Evolutionary conservation across 2,113 vertebrate species (phyloP), one percentile per base, ranked within the genome.

Genomic region (Platichthys flesus): DNA sequence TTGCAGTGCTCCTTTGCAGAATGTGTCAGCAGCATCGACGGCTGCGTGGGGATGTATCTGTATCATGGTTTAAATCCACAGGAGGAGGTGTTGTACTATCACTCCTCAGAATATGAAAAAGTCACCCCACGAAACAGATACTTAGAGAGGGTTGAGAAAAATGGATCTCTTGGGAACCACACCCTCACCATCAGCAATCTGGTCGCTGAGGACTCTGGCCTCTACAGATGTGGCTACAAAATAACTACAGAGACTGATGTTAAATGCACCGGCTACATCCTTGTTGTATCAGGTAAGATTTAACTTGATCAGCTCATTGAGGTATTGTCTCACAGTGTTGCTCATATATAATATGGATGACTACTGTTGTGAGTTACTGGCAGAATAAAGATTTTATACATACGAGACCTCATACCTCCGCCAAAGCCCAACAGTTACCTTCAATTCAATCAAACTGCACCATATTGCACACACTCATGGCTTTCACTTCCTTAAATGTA

Each of bases 211-310:
- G 88, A 91, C 26, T 28, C n/a, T 3, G 91, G 85, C 2, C 0
- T 82, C 45, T 92, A 90, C 81, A 67, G 0, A 1, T 90, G 89
- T 18, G 47, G 16, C 55, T 89, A 71, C 68, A 3, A 0, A 3
- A 20, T 12, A 5, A 0, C 1, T 8, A 0, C 1, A 0, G 0
- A 0, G 0, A 1, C 0, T 0, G 0, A 5, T 0, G 0, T 3
- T 0, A 0, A 0, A 0, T 63, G 78, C 40, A 59, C 21, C 0
- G 0, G 3, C 60, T 49, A 40, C 63, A 14, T 1, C 18, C 67
- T 85, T 37, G 1, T 35, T 0, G 1, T 89, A 9, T 51, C 3
- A 66, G 89, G 89, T 89, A 8, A 1, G 72, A 69, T 1, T 63
- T 54, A 21, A 54, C 51, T 54, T 15, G 10, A 42, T 13, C 40